phyloP scores from a whole-genome alignment of 2,113 vertebrate genomes.

The crab-eating macaque (Macaca fascicularis) region DNA sequence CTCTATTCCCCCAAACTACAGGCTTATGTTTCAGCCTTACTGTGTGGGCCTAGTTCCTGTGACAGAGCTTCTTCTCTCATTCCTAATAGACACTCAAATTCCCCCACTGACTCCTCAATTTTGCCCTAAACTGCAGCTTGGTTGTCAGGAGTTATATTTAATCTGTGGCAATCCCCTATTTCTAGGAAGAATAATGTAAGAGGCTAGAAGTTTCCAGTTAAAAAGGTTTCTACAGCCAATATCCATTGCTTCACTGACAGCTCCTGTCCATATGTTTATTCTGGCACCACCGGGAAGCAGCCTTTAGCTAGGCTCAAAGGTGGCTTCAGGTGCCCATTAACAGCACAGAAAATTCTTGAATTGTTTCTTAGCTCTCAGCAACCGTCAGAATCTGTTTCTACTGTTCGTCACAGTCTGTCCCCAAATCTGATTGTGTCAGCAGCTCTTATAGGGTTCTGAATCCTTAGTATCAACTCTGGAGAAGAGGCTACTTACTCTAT shows the following conservation, averaged over 20 bases:
- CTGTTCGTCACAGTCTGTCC: not conserved
- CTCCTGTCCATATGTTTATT: not conserved
- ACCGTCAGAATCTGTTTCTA: not conserved
- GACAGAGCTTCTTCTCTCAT: not conserved
- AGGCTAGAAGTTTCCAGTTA: not conserved
- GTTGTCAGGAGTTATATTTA: not conserved
- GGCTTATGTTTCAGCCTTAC: not conserved
- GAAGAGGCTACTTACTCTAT: not conserved
- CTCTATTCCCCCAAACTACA: not conserved
- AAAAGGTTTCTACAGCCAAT: not conserved
- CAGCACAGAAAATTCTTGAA: not conserved
- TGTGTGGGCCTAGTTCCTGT: not conserved
- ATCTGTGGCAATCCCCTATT: not conserved
- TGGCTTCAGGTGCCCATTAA: not conserved
- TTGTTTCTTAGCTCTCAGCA: not conserved
- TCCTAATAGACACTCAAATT: not conserved
- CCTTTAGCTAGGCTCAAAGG: not conserved
- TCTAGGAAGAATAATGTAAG: not conserved
- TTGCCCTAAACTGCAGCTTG: not conserved
- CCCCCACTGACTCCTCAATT: not conserved
- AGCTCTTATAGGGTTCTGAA: not conserved
- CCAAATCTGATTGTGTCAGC: not conserved
- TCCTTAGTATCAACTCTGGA: not conserved
- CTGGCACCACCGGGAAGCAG: not conserved
- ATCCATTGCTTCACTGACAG: not conserved